Percentiles rank a stretch among this genome's conserved stretches.
phyloP scores from a whole-genome alignment of 2,888 invertebrate genomes.

The Drosophila austrosaltans region DNA sequence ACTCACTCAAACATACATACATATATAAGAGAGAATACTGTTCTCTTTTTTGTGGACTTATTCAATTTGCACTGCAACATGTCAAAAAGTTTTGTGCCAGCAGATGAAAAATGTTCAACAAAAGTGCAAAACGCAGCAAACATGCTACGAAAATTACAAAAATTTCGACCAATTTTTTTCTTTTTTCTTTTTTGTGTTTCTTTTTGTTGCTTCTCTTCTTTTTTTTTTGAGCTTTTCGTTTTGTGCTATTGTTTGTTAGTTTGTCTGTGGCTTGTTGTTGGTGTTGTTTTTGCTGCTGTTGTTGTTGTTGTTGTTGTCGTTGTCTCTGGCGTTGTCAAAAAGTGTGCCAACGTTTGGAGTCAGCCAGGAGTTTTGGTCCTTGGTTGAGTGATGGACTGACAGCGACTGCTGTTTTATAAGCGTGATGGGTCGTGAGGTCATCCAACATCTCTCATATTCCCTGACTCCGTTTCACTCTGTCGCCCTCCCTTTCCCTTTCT shows the following conservation, averaged over 20 bases:
- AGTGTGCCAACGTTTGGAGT: constrained; percentile 67
- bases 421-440: constrained; percentile 32
- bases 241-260: constrained; percentile 61
- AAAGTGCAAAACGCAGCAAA: constrained; percentile 79
- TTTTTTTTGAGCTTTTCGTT: constrained; percentile 31
- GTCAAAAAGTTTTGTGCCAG: constrained; percentile 71
- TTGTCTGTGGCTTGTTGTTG: constrained; percentile 75
- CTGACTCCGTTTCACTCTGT: background rate
- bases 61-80: constrained; percentile 75
- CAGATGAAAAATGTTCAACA: constrained; percentile 73
- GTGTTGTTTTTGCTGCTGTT: constrained; percentile 22
- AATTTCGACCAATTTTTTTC: constrained; percentile 29
- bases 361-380: constrained; percentile 41
- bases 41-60: constrained; percentile 57
- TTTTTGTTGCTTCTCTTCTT: constrained; percentile 7
- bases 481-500: background rate
- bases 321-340: constrained; percentile 72
- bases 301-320: constrained; percentile 48
- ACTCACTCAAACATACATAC: constrained; percentile 18
- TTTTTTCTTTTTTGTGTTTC: constrained; percentile 12
- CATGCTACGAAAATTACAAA: constrained; percentile 75
- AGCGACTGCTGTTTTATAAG: constrained; percentile 55
- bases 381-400: constrained; percentile 65
- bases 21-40: background rate
- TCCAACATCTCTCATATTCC: too few species aligned